Evolutionary conservation across 1,140 invertebrate genomes (phyloP), one percentile per base, ranked within the genome.

Genomic region (Micrasema longulum): DNA sequence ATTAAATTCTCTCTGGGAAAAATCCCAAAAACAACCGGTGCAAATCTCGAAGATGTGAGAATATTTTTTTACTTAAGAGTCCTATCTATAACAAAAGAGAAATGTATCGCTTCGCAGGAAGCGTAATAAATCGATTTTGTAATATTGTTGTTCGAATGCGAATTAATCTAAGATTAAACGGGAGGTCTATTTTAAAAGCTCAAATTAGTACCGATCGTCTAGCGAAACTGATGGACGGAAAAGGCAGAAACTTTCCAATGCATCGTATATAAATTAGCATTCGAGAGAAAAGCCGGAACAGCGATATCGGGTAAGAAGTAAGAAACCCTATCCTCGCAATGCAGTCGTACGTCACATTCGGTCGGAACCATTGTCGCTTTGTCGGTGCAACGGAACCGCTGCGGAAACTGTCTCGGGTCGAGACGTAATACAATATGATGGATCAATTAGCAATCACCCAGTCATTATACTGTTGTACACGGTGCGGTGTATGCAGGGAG

Each of bases 391-490:
- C 36, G 31, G 55, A 23, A 20, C 35, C 36, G 55, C 36, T 35
- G 55, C 55, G 36, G 52, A 60, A 60, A 60, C 14, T 35, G 55
- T 35, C 55, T 60, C 55, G 35, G 16, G 36, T 20, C 55, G 55
- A 43, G 18, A 43, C 55, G 55, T 60, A 60, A 43, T 60, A 60
- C 55, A 60, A 60, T 60, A 60, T 60, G 55, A 60, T 60, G 55
- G 55, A 20, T 60, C 55, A 60, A 60, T 60, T 60, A 60, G 55
- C 36, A 41, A 41, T 41, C 55, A 23, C 9, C 36, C 55, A 60
- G 55, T 60, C 55, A 60, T 60, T 43, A 60, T 9, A 12, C 18
- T 11, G 47, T 1, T 4, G 26, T 31, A 31, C 26, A 31, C 26
- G 7, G 26, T 31, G 7, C 26, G 7, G 3, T 4, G 26, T 31